Conservation (phyloP, 2,113 vertebrate genomes). For the Neolamprologus tretocephalus region DNA sequence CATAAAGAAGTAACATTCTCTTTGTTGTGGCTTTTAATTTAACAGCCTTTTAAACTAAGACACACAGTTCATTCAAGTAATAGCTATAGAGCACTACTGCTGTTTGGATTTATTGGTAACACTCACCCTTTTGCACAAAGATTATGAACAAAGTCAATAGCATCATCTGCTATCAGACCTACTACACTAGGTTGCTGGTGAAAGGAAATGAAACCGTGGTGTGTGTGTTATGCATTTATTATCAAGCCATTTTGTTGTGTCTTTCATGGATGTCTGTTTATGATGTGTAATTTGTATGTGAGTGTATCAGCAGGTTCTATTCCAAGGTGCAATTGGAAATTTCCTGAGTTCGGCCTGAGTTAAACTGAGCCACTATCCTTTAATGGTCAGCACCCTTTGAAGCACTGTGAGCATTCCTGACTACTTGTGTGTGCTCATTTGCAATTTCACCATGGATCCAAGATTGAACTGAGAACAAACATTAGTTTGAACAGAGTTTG, state of each 20-base stretch:
- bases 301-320: neutral
- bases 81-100: neutral
- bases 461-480: neutral
- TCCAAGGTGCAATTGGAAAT: neutral
- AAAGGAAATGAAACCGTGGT: neutral
- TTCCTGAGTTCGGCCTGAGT: neutral
- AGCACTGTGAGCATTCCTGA: neutral
- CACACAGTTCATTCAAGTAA: neutral
- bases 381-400: neutral
- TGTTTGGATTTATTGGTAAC: neutral
- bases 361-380: neutral
- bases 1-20: neutral
- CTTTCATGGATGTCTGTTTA: neutral
- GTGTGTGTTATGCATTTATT: neutral
- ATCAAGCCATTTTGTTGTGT: neutral
- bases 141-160: neutral
- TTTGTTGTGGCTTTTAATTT: neutral
- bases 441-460: neutral
- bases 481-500: neutral
- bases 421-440: neutral
- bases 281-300: neutral
- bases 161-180: neutral
- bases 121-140: neutral
- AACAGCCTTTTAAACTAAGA: neutral
- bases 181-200: neutral